Percentiles rank a stretch among this genome's conserved stretches.
These are phyloP conservation scores for Papilio helenus DNA, from an alignment of 1,140 invertebrate genomes.

Conservation along the genomic window DNA sequence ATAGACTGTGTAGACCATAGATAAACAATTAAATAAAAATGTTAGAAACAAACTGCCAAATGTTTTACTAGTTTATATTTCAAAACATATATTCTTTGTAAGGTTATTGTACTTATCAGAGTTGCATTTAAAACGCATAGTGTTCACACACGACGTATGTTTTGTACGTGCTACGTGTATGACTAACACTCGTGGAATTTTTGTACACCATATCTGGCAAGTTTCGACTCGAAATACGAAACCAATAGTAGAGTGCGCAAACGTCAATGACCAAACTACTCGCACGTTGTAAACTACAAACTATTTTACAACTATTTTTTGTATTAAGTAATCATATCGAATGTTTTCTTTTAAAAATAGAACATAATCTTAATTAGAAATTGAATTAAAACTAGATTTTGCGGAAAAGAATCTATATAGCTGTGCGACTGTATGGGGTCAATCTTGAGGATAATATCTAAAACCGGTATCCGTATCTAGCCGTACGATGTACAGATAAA, in stretches of 20 bases:
- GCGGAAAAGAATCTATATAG: too few species aligned
- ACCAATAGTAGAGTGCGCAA: background rate
- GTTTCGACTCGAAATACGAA: constrained; percentile 1
- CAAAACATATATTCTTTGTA: background rate
- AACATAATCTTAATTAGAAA: too few species aligned
- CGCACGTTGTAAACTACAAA: background rate
- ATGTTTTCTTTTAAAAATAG: too few species aligned
- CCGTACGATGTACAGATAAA: background rate
- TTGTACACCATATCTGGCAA: constrained; percentile 2
- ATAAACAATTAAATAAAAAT: background rate
- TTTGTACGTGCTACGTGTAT: background rate
- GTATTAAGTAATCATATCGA: background rate
- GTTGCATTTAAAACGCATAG: background rate
- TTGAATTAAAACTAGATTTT: too few species aligned
- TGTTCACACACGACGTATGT: background rate
- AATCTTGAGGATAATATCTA: background rate
- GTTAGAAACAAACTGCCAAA: background rate
- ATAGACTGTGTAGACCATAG: background rate
- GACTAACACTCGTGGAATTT: constrained; percentile 5
- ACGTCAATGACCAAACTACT: background rate
- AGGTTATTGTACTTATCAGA: background rate
- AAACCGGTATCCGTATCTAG: background rate
- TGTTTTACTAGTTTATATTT: background rate
- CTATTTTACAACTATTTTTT: background rate
- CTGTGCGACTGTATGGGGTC: background rate